Base-by-base conservation (phyloP, 2,888 invertebrate genomes). In the Hyles lineata region DNA sequence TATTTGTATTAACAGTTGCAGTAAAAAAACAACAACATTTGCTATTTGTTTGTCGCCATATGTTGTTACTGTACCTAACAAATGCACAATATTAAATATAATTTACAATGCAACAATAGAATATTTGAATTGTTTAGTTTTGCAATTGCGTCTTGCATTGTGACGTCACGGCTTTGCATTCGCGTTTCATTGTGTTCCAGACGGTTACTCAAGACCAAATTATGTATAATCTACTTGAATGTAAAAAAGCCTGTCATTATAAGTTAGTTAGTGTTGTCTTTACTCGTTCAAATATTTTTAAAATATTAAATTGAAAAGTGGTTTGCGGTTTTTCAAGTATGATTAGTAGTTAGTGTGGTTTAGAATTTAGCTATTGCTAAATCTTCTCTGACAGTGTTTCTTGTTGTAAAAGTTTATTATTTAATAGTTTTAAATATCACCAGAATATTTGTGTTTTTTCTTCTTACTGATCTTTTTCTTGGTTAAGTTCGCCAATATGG, bases 61-160 rank as follows among this genome's bases (percentile, higher is more conserved):
- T 60, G 25, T 60, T 60, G 8, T 35, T 21, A 6, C 21, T 15
- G 15, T 35, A 43, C 43, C n/a, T 9, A 21, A 63, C 5, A 32
- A 63, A 19, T n/a, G 29, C 17, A 63, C 21, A 67, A 67, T 50
- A 50, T 23, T 23, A 67, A 50, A 67, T 43, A 67, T 63, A 50
- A 67, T 67, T 21, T 23, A 23, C 43, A 50, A 50, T 50, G 50
- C 50, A 67, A 67, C 67, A 67, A 67, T 67, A 35, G 67, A 43
- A 50, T 67, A 67, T 67, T 67, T 67, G 43, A 67, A 67, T 50
- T 50, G 67, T 67, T 50, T n/a, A 21, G 43, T 63, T 50, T 67
- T 50, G 43, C 67, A 67, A 67, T 11, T 63, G 63, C 32, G 21
- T 25, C 29, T 43, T 67, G 50, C 23, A 67, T 67, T 67, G 67